Evolutionary conservation across 2,113 vertebrate genomes (phyloP).

Genomic region (Setophaga kirtlandii): DNA sequence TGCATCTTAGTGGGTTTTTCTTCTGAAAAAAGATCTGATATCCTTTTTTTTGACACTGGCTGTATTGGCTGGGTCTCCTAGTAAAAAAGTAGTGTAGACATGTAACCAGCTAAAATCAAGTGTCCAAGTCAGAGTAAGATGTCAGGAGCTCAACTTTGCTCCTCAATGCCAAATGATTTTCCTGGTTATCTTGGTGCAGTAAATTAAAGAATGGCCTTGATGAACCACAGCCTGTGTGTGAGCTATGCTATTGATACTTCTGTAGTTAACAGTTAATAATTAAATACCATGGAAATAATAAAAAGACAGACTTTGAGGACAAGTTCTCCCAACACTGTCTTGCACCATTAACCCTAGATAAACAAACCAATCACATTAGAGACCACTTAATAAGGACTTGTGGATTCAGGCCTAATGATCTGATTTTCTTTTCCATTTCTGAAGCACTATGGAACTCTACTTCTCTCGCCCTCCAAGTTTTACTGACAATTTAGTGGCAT

Average conservation of each 20-base stretch:
- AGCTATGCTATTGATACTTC: not conserved
- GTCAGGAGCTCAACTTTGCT: not conserved
- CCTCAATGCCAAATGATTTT: not conserved
- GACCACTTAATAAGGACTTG: not conserved
- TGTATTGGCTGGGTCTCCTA: not conserved
- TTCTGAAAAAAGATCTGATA: not conserved
- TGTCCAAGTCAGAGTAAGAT: not conserved
- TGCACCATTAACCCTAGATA: not conserved
- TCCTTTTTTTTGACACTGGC: not conserved
- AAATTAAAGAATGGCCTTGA: not conserved
- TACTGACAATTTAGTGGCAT: not conserved
- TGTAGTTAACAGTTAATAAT: not conserved
- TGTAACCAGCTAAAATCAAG: not conserved
- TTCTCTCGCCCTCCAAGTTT: not conserved
- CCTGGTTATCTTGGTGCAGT: not conserved
- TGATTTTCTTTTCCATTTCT: not conserved
- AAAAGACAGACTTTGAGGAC: not conserved
- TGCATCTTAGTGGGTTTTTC: not conserved
- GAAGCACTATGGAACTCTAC: not conserved
- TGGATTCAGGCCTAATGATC: not conserved
- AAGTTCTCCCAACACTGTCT: not conserved
- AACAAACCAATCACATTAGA: not conserved
- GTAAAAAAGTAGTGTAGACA: not conserved
- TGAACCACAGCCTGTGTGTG: not conserved
- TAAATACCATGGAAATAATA: not conserved